phyloP scores from a whole-genome alignment of 2,797 vertebrate genomes.

The Pelodytes ibericus region DNA sequence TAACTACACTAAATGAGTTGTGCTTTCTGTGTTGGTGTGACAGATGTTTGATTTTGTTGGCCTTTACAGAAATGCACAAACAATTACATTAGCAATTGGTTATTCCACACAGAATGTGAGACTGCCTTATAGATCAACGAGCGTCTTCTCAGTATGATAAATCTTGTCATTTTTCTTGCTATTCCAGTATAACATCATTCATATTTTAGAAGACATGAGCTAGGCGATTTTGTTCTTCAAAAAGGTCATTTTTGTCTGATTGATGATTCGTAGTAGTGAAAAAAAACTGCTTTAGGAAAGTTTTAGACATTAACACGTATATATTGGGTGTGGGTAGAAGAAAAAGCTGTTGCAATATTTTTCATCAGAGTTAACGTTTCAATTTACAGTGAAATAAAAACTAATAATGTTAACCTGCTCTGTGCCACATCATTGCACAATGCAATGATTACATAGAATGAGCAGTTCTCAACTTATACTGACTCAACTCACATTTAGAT shows the following conservation, averaged over 20 bases:
- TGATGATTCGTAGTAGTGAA: slow-evolving; percentile 37
- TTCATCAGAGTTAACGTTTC: slow-evolving; percentile 31
- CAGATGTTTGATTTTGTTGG: slow-evolving; percentile 71
- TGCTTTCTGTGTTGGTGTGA: slow-evolving; percentile 62
- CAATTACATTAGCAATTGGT: slow-evolving; percentile 66
- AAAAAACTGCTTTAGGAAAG: slow-evolving; percentile 56
- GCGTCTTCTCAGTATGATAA: slow-evolving; percentile 54
- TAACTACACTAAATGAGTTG: slow-evolving; percentile 64
- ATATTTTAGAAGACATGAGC: slow-evolving; percentile 61
- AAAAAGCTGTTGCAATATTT: slow-evolving; percentile 19
- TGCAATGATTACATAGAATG: too few species aligned
- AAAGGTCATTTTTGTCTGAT: slow-evolving; percentile 66
- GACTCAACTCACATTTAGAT: too few species aligned
- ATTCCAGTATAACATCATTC: slow-evolving; percentile 58
- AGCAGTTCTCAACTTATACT: too few species aligned
- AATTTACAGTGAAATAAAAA: slow-evolving; percentile 29
- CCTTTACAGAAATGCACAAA: slow-evolving; percentile 73
- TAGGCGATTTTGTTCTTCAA: slow-evolving; percentile 55
- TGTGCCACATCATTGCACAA: too few species aligned
- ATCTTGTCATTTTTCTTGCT: slow-evolving; percentile 57
- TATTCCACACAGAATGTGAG: slow-evolving; percentile 66
- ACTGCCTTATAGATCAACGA: slow-evolving; percentile 60
- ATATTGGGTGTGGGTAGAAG: slow-evolving; percentile 30
- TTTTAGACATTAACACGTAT: slow-evolving; percentile 49
- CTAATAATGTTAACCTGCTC: neutral